phyloP scores from a whole-genome alignment of 1,140 invertebrate species.

The Dufourea novaeangliae region DNA sequence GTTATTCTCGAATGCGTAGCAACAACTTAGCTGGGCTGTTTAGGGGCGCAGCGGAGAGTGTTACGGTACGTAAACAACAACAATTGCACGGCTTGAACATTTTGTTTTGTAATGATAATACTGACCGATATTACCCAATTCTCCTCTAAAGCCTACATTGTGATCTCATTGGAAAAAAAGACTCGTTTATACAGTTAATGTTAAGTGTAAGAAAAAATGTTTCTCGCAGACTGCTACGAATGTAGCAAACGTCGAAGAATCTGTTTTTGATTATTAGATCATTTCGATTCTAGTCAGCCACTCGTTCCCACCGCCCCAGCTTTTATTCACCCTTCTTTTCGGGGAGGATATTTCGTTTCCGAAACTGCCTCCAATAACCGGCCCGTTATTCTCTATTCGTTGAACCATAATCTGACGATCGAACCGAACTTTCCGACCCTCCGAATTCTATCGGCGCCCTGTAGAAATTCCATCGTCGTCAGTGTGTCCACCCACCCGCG shows the following conservation, averaged over 20 bases:
- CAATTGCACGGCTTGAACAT: too few relatives aligned
- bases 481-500: too few relatives aligned
- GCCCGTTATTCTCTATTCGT: slow-evolving; percentile 56
- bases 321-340: slow-evolving; percentile 45
- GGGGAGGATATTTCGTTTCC: slow-evolving; percentile 51
- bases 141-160: too few relatives aligned
- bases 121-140: too few relatives aligned
- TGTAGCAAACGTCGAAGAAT: slow-evolving; percentile 22
- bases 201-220: too few relatives aligned
- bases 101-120: too few relatives aligned
- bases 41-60: too few relatives aligned
- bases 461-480: slow-evolving; percentile 18
- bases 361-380: slow-evolving; percentile 59
- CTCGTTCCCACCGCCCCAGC: slow-evolving; percentile 10
- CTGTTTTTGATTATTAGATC: slow-evolving; percentile 68
- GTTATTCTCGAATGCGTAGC: too few relatives aligned
- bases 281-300: slow-evolving; percentile 58
- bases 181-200: too few relatives aligned
- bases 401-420: slow-evolving; percentile 32
- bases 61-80: too few relatives aligned
- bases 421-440: slow-evolving; percentile 24
- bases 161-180: too few relatives aligned
- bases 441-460: slow-evolving; percentile 13
- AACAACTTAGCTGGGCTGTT: too few relatives aligned
- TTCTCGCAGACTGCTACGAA: background rate